Conservation (phyloP, 2,113 vertebrate genomes). For the Petrocephalus zakoni region DNA sequence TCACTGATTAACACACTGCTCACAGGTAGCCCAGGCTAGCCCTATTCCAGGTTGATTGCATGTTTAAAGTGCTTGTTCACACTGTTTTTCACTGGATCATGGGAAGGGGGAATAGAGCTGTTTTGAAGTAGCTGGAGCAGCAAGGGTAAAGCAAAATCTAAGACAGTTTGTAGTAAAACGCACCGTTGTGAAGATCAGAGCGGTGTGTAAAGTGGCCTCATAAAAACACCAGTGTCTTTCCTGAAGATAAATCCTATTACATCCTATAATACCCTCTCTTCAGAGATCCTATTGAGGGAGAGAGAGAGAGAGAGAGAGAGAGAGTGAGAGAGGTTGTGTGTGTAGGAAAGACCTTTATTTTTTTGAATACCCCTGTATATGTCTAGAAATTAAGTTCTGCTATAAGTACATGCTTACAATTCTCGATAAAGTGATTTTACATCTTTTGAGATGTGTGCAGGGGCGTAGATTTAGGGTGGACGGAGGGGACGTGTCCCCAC, state of each 20-base stretch:
- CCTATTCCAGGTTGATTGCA: neutral
- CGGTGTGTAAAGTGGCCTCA: neutral
- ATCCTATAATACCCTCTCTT: neutral
- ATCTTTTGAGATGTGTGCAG: neutral
- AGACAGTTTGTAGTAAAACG: neutral
- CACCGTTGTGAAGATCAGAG: neutral
- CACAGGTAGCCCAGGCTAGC: neutral
- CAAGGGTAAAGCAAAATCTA: neutral
- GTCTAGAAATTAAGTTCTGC: neutral
- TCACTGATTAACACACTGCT: conserved; percentile 1
- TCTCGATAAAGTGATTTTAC: neutral
- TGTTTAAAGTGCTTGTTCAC: neutral
- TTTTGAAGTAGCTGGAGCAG: neutral
- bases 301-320: too few relatives aligned
- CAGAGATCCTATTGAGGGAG: too few relatives aligned
- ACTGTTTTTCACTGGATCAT: neutral
- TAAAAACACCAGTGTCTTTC: neutral
- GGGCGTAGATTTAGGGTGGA: too few relatives aligned
- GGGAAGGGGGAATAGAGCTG: neutral
- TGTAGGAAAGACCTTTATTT: neutral
- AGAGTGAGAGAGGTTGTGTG: neutral
- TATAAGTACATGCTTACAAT: neutral
- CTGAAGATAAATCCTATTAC: neutral
- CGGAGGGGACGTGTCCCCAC: too few relatives aligned
- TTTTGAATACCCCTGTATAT: neutral